Base-by-base conservation (phyloP, 2,888 invertebrate genomes). In the Heliconius cydno region DNA sequence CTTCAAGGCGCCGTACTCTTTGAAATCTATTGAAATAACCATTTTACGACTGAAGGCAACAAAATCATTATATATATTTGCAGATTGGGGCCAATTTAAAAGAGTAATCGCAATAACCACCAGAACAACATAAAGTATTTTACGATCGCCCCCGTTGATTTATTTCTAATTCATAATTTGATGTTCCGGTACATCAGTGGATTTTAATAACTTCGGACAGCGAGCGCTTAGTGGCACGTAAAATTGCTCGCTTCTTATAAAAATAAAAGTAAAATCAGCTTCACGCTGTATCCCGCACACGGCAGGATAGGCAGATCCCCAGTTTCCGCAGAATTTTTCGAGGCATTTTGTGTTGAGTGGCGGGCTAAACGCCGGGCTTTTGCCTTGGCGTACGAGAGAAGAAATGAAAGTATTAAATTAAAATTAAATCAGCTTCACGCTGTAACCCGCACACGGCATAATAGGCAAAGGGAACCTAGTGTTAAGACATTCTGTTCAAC, bases 101-200 rank as follows among this genome's bases (percentile, higher is more conserved):
- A 90, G 90, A 90, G 91, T 89, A 92, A 92, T 91, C 91, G 90
- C 89, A 88, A 87, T 87, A 87, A 85, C 86, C 88, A 89, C 90
- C 94, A 92, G 92, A 93, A 92, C 92, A 92, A 92, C 92, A 94
- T 94, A 94, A 94, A 94, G 89, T 90, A 87, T 87, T 95, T 95
- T 95, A 94, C 92, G 94, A 94, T 85, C 91, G 91, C 90, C 90
- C 87, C 90, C 88, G 91, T 90, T 94, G 94, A 95, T 95, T 95
- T 94, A 95, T 95, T 91, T 89, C 92, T 91, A 92, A 92, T 94
- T 94, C 92, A 94, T 94, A 95, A 95, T 94, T 94, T 92, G 92
- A 94, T 93, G 93, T 92, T 92, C 91, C 91, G 90, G 92, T 91
- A 94, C 94, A 93, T 94, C 94, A 91, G 91, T 91, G 88, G 91